Evolutionary conservation across 92 coral and sea anemone species (phyloP).

Genomic region (Umimayanthus kanabou): DNA sequence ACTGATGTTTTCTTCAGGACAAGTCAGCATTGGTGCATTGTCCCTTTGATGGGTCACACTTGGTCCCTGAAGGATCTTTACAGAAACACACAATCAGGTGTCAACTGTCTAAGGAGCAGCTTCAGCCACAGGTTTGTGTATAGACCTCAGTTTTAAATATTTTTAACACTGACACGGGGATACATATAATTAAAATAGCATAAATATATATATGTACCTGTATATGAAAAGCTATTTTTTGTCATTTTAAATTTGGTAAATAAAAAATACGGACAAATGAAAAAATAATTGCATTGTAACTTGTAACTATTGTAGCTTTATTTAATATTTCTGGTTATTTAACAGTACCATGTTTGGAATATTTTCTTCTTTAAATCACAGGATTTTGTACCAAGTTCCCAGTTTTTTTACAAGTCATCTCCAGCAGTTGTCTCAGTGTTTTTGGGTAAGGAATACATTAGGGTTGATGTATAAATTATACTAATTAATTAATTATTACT

Average conservation of each 20-base stretch:
- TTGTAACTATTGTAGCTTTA: not conserved
- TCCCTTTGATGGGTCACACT: constrained; percentile 33
- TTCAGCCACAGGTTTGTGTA: constrained; percentile 17
- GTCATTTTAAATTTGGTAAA: too few relatives aligned
- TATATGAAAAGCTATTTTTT: too few relatives aligned
- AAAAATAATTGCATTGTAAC: not conserved
- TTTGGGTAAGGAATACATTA: constrained; percentile 12
- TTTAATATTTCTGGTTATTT: not conserved
- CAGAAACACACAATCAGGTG: constrained; percentile 25
- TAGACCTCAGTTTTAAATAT: too few relatives aligned
- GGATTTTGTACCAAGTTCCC: constrained; percentile 37
- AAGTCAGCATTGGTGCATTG: not conserved
- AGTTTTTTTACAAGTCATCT: constrained; percentile 24
- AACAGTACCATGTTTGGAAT: not conserved
- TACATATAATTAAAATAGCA: too few relatives aligned
- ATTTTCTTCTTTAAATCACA: not conserved
- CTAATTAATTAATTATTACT: too few relatives aligned
- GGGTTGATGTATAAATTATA: too few relatives aligned
- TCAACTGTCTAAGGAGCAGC: constrained; percentile 13
- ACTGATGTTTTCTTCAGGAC: not conserved
- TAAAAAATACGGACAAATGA: too few relatives aligned
- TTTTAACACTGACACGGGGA: too few relatives aligned
- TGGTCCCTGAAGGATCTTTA: constrained; percentile 21
- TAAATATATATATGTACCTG: too few relatives aligned
- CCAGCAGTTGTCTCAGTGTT: constrained; percentile 11